phyloP scores from a whole-genome alignment of 1,140 invertebrate genomes.

The Aporrectodea caliginosa region DNA sequence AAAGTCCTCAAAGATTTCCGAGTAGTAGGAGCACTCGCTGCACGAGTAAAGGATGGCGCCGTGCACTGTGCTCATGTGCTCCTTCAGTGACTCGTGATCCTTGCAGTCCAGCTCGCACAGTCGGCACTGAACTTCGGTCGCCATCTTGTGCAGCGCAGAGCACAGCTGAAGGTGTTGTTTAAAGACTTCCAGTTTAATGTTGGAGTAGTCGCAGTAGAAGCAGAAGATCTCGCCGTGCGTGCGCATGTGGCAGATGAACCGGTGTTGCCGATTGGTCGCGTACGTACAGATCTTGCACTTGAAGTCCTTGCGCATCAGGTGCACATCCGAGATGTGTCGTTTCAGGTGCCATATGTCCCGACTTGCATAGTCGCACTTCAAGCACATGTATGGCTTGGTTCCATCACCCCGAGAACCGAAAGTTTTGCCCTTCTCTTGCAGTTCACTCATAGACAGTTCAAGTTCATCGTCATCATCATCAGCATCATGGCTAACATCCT shows the following conservation, averaged over 20 bases:
- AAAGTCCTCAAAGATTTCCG: not conserved
- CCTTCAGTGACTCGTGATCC: not conserved
- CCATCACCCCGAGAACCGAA: not conserved
- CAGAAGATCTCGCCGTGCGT: slow-evolving; percentile 28
- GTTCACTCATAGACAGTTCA: not conserved
- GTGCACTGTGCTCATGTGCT: slow-evolving; percentile 16
- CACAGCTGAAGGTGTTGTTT: slow-evolving; percentile 19
- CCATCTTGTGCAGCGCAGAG: not conserved
- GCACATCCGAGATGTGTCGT: slow-evolving; percentile 28
- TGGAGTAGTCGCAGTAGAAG: slow-evolving; percentile 24
- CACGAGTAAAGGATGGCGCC: slow-evolving; percentile 9
- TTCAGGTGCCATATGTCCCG: slow-evolving; percentile 30
- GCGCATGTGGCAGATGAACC: slow-evolving; percentile 27
- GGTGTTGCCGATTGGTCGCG: slow-evolving; percentile 20
- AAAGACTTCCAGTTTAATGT: slow-evolving; percentile 15
- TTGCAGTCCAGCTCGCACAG: slow-evolving; percentile 8
- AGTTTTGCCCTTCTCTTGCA: not conserved
- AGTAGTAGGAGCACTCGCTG: not conserved
- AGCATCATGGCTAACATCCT: no score
- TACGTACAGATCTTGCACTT: slow-evolving; percentile 29
- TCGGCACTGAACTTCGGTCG: slow-evolving; percentile 7
- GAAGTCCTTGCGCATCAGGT: slow-evolving; percentile 15
- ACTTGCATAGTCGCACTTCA: slow-evolving; percentile 28
- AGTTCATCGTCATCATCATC: not conserved
- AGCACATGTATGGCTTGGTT: slow-evolving; percentile 12